Evolutionary conservation across 2,113 vertebrate species (phyloP).

Genomic region (Toxostoma redivivum): DNA sequence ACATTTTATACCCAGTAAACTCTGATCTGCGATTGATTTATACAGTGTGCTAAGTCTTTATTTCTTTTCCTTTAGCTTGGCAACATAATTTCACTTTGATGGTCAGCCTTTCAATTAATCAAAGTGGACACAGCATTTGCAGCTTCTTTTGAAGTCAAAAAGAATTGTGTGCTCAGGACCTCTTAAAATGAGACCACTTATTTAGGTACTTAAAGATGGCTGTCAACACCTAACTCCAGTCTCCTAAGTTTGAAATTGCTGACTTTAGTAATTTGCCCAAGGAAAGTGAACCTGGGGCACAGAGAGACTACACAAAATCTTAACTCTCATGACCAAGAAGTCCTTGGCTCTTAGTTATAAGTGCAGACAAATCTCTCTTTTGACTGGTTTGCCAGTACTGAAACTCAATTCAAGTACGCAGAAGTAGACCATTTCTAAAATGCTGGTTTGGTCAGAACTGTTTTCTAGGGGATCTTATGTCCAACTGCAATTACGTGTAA

Average conservation of each 20-base stretch:
- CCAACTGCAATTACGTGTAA: slow-evolving; percentile 12
- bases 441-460: neutral
- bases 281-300: slow-evolving; percentile 40
- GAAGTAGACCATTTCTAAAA: neutral
- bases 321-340: neutral
- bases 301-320: slow-evolving; percentile 19
- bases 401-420: neutral
- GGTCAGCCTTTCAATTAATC: slow-evolving; percentile 68
- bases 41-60: slow-evolving; percentile 63
- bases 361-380: slow-evolving; percentile 20
- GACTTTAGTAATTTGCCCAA: slow-evolving; percentile 51
- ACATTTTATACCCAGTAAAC: slow-evolving; percentile 61
- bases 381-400: neutral
- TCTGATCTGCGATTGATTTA: slow-evolving; percentile 65
- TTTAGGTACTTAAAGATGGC: slow-evolving; percentile 66
- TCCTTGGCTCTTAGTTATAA: slow-evolving; percentile 6
- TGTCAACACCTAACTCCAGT: slow-evolving; percentile 59
- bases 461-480: neutral
- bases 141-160: slow-evolving; percentile 68
- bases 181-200: slow-evolving; percentile 67
- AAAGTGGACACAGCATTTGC: slow-evolving; percentile 63
- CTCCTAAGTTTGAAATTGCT: slow-evolving; percentile 56
- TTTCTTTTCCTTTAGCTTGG: slow-evolving; percentile 66
- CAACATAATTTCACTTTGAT: slow-evolving; percentile 69
- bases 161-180: slow-evolving; percentile 61